phyloP scores from a whole-genome alignment of 1,140 invertebrate species.

The Galleria mellonella region DNA sequence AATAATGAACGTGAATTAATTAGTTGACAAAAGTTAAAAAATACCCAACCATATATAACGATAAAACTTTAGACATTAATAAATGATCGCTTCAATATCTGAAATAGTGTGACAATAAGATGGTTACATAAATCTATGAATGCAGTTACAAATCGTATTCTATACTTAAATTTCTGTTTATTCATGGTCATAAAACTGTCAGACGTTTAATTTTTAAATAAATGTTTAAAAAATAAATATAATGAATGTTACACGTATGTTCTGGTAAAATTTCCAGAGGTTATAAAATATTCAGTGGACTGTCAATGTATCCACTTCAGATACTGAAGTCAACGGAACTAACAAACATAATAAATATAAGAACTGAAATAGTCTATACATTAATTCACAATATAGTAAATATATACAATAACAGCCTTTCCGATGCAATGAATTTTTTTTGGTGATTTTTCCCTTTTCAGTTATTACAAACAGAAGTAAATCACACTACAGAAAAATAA shows the following conservation, averaged over 20 bases:
- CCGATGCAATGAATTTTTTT: constrained; percentile 51
- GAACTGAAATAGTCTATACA: constrained; percentile 53
- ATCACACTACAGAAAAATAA: constrained; percentile 67
- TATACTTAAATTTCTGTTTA: too few relatives aligned
- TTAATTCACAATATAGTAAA: constrained; percentile 61
- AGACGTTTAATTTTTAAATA: too few relatives aligned
- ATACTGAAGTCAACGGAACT: constrained; percentile 20
- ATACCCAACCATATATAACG: constrained; percentile 49
- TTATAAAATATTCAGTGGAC: too few relatives aligned
- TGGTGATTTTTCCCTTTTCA: constrained; percentile 51
- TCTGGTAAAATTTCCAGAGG: too few relatives aligned
- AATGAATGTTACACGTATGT: too few relatives aligned
- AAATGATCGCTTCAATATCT: constrained; percentile 19
- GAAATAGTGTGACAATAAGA: constrained; percentile 27
- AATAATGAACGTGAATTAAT: constrained; percentile 43
- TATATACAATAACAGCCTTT: constrained; percentile 57
- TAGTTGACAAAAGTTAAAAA: constrained; percentile 59
- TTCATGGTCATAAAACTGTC: too few relatives aligned
- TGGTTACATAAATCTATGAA: too few relatives aligned
- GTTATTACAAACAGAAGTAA: constrained; percentile 66
- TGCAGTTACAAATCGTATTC: too few relatives aligned
- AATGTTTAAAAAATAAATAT: too few relatives aligned
- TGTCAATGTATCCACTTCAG: constrained; percentile 16
- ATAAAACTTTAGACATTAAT: constrained; percentile 27
- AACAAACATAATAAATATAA: constrained; percentile 37